Evolutionary conservation across 1,140 invertebrate species (phyloP), one percentile per base, ranked within the genome.

Genomic region (Plutomurus gul): DNA sequence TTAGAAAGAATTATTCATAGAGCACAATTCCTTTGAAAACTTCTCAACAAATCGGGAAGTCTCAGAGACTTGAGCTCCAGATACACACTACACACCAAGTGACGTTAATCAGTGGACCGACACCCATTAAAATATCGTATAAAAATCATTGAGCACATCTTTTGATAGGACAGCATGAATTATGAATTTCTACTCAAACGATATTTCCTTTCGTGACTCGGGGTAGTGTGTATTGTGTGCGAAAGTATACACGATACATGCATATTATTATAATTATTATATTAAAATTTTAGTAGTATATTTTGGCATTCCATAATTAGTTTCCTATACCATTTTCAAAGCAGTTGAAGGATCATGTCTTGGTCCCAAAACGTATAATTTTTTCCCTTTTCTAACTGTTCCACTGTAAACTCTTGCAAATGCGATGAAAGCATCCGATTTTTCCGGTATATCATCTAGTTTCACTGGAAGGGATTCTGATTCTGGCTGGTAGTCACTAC

Each of bases 391-490:
- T 77, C 86, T 91, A 7, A 99, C 84, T 65, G 88, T 93, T 8
- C 97, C 97, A 87, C 95, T 98, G 86, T 96, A 99, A 39, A 99
- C 90, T 84, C 97, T 89, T 18, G 96, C 95, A 89, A 99, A 97
- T 2, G 95, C 97, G 79, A 99, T 89, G 85, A 99, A 94, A 76
- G 90, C 91, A 81, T 88, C 83, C 40, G 22, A 1, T 27, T 79
- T 74, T 36, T 76, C 65, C 74, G 75, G 18, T 76, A 36, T 7
- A 56, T 0, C 36, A n/a, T 13, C 3, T 20, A 74, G 36, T 39
- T 84, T 79, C 60, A 70, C 84, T 78, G n/a, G 40, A 5, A 4
- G 51, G 0, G 20, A 37, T 16, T 13, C 43, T 79, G 43, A 20
- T 6, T 47, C 43, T 20, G 46, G 2, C 39, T 49, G 49, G 1